phyloP scores from a whole-genome alignment of 1,140 invertebrate genomes.

The Caerostris darwini region DNA sequence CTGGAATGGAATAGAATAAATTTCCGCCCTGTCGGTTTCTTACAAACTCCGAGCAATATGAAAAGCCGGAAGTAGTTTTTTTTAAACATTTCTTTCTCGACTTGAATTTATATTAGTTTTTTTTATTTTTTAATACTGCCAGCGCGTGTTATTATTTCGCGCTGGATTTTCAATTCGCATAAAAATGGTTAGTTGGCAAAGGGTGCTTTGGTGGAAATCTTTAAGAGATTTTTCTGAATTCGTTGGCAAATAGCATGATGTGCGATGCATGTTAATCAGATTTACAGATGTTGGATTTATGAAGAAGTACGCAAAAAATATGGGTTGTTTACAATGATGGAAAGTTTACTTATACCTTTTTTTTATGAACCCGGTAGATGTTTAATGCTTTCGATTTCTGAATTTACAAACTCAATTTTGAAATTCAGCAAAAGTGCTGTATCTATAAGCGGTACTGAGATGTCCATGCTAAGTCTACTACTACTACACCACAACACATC shows the following conservation, averaged over 20 bases:
- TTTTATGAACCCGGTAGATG: too few species aligned
- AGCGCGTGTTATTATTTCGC: slow-evolving; percentile 13
- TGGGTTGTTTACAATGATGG: too few species aligned
- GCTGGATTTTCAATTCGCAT: slow-evolving; percentile 13
- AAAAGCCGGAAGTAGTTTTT: slow-evolving; percentile 57
- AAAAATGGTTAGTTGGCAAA: neutral
- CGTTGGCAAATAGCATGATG: neutral
- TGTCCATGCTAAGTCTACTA: too few species aligned
- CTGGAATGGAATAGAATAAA: slow-evolving; percentile 65
- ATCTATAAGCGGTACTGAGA: too few species aligned
- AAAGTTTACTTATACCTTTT: too few species aligned
- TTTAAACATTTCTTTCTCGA: slow-evolving; percentile 19
- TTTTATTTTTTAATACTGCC: neutral
- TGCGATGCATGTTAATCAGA: neutral
- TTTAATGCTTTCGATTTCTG: too few species aligned
- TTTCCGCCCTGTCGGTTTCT: slow-evolving; percentile 68
- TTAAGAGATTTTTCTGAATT: neutral
- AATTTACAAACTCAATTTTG: too few species aligned
- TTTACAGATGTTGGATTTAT: neutral
- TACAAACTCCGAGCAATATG: slow-evolving; percentile 8
- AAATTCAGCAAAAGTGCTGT: too few species aligned
- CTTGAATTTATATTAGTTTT: neutral
- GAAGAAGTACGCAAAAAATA: too few species aligned
- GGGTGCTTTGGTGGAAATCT: neutral
- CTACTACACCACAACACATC: too few species aligned